A percentile compares a stretch with the other conserved stretches of the same genome.
phyloP scores from a whole-genome alignment of 2,113 vertebrate genomes.

The Hippoglossus stenolepis region DNA sequence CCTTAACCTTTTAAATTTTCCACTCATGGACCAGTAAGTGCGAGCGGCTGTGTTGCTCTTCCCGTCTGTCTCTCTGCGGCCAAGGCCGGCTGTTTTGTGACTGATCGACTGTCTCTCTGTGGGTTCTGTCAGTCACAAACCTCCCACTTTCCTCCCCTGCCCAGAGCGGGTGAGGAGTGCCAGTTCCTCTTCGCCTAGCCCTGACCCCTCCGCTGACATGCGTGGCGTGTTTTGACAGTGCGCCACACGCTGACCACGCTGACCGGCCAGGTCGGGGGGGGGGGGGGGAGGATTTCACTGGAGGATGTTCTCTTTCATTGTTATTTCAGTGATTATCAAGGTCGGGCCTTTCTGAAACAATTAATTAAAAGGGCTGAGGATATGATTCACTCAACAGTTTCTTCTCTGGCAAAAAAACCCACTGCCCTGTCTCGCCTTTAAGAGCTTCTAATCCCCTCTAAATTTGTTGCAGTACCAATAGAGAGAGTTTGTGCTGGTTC shows the following conservation, averaged over 20 bases:
- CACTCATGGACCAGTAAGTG: slow-evolving; percentile 41
- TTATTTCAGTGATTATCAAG: slow-evolving; percentile 54
- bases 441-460: slow-evolving; percentile 11
- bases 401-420: background rate
- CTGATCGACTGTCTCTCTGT: slow-evolving; percentile 49
- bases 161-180: slow-evolving; percentile 59
- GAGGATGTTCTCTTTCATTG: slow-evolving; percentile 26
- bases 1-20: slow-evolving; percentile 58
- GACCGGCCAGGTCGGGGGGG: slow-evolving; percentile 39
- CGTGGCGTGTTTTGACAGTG: slow-evolving; percentile 60
- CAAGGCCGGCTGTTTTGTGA: slow-evolving; percentile 34
- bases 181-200: slow-evolving; percentile 67
- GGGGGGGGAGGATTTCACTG: slow-evolving; percentile 26
- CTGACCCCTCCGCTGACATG: slow-evolving; percentile 55
- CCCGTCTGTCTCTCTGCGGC: slow-evolving; percentile 33
- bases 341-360: slow-evolving; percentile 24
- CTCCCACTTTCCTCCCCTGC: slow-evolving; percentile 53
- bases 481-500: slow-evolving; percentile 28
- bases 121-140: slow-evolving; percentile 60
- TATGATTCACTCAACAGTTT: slow-evolving; percentile 17
- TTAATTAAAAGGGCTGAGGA: slow-evolving; percentile 37
- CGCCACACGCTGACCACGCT: slow-evolving; percentile 55
- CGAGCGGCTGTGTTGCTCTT: slow-evolving; percentile 13
- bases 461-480: slow-evolving; percentile 9
- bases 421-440: background rate